Base-by-base conservation (phyloP, 2,113 vertebrate genomes). In the Xyrauchen texanus region DNA sequence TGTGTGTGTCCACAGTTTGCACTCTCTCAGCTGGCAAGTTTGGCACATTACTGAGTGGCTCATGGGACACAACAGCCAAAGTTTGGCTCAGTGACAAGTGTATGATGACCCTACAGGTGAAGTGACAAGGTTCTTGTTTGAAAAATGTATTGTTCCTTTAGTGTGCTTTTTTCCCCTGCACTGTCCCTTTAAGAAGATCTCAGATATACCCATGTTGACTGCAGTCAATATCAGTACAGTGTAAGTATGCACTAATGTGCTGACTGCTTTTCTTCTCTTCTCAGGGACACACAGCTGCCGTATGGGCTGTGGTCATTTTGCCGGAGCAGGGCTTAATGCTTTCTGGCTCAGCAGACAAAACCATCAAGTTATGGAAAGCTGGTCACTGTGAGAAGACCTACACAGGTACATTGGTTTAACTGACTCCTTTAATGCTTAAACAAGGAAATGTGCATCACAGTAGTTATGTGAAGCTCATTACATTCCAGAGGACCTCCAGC, bases 101-200 rank as follows among this genome's bases (percentile, higher is more conserved):
- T 87, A 96, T 99, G 97, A 98, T 98, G 96, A 98, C 96, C 3
- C 88, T 99, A 86, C 93, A 98, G 97, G 98, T 98, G 93, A 47
- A 78, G 42, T 49, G 47, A 42, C 11, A 63, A 4, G 3, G 45
- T 51, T 62, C 71, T 34, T 34, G 21, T 1, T 1, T 34, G 21
- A 34, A 34, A 34, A 34, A 49, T 71, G 3, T 45, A 7, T 72
- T 62, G 2, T 57, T 51, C 8, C 12, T 47, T 7, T 34, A 34
- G 21, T 34, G 21, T 34, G 3, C 21, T 34, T 34, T 34, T 34
- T 34, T 34, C 21, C 21, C 21, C 21, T 34, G 21, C 34, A 0
- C 49, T 69, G 52, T 60, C 46, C 11, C 13, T 63, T 57, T 62
- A 49, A 69, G 21, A 44, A 47, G 13, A 4, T n/a, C 11, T 16